These are phyloP conservation scores for Schrankia costaestrigalis DNA, from an alignment of 2,888 invertebrate species.

Conservation along the genomic window DNA sequence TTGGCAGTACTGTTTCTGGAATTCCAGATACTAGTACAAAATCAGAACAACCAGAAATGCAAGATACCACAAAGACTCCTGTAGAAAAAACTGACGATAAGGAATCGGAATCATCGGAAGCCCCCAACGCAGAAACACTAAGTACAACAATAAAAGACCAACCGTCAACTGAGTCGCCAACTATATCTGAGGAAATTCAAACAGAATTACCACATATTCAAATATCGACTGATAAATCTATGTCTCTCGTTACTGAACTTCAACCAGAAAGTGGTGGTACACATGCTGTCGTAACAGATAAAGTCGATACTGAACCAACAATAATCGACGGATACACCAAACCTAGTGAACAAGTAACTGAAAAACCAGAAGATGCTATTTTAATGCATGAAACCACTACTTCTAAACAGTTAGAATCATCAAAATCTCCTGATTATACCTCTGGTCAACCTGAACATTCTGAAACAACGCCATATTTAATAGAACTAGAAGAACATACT, in stretches of 20 bases:
- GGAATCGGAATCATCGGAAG: too few species aligned
- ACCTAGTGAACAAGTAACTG: slow-evolving; percentile 3
- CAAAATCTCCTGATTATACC: slow-evolving; percentile 18
- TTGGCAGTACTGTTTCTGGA: slow-evolving; percentile 4
- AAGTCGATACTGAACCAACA: slow-evolving; percentile 12
- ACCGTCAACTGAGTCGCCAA: slow-evolving; percentile 13
- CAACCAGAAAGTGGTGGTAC: slow-evolving; percentile 1
- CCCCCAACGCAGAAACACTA: too few species aligned
- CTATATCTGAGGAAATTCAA: slow-evolving; percentile 6
- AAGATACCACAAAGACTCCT: slow-evolving; percentile 4
- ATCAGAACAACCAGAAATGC: slow-evolving; percentile 7
- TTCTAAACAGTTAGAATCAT: slow-evolving; percentile 6
- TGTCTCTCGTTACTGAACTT: slow-evolving; percentile 19
- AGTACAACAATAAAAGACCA: too few species aligned
- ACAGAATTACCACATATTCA: slow-evolving; percentile 12
- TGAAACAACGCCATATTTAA: slow-evolving; percentile 50
- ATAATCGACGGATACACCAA: slow-evolving; percentile 1
- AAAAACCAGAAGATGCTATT: slow-evolving; percentile 1
- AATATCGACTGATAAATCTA: slow-evolving; percentile 17
- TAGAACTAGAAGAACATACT: slow-evolving; percentile 60
- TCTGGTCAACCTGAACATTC: slow-evolving; percentile 26
- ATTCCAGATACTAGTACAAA: slow-evolving; percentile 9
- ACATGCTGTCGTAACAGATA: slow-evolving; percentile 11
- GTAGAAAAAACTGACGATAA: too few species aligned
- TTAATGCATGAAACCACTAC: slow-evolving; percentile 3